A percentile compares a stretch with the other conserved stretches of the same genome.
Evolutionary conservation across 2,113 vertebrate species (phyloP).

Genomic region (Heloderma charlesbogerti): DNA sequence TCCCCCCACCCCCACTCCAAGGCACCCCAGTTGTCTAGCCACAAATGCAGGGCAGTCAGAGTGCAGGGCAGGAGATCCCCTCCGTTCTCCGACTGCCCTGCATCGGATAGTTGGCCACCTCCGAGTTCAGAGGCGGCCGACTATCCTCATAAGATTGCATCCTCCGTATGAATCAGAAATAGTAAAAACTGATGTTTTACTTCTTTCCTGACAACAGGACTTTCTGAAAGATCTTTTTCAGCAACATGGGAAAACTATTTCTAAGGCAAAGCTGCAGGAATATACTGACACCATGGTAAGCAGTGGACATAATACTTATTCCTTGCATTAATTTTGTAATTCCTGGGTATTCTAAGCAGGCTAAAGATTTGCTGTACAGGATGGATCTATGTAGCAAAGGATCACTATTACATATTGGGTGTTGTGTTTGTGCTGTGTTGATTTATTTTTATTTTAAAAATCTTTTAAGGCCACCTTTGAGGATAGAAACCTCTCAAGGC

Average conservation of each 20-base stretch:
- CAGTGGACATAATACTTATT: not conserved
- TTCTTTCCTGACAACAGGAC: slow-evolving; percentile 74
- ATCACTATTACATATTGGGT: not conserved
- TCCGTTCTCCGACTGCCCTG: no score
- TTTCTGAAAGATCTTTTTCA: slow-evolving; percentile 91
- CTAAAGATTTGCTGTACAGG: not conserved
- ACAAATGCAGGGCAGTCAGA: no score
- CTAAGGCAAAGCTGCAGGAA: slow-evolving; percentile 87
- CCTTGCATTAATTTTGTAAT: not conserved
- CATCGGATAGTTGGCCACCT: no score
- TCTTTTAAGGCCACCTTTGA: no score
- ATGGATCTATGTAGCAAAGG: not conserved
- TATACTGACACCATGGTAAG: slow-evolving; percentile 93
- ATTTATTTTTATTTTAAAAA: no score
- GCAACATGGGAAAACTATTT: slow-evolving; percentile 83
- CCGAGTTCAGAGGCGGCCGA: no score
- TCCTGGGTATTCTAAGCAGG: not conserved
- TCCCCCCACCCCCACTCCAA: no score
- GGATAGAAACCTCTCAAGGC: no score
- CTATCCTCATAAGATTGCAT: no score
- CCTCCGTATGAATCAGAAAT: slow-evolving; percentile 3
- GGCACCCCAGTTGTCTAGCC: no score
- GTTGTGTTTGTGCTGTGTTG: no score
- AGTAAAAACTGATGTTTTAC: slow-evolving; percentile 18
- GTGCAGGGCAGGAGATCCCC: no score